Percentiles rank a stretch among this genome's conserved stretches.
These are phyloP conservation scores for Rafetus swinhoei DNA, from an alignment of 2,113 vertebrate species.

Conservation along the genomic window DNA sequence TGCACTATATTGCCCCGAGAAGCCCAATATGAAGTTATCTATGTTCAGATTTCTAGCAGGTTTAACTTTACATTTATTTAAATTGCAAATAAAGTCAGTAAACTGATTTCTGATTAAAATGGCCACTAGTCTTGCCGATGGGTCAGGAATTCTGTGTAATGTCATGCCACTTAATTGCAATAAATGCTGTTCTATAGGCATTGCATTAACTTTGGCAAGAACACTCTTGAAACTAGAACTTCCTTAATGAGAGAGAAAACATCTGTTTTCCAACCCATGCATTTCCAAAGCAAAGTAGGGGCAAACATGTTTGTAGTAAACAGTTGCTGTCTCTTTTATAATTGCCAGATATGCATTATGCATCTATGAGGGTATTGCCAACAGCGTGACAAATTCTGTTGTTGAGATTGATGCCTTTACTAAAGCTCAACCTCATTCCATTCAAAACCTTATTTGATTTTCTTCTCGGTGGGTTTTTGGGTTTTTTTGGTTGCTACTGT, in stretches of 20 bases:
- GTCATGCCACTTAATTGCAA: slow-evolving; percentile 27
- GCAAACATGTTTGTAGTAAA: not conserved
- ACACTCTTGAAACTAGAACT: slow-evolving; percentile 37
- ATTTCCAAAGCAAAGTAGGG: not conserved
- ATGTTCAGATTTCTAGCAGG: not conserved
- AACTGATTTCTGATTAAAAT: slow-evolving; percentile 50
- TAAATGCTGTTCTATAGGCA: not conserved
- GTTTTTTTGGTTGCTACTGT: not conserved
- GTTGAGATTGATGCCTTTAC: slow-evolving; percentile 13
- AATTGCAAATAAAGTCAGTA: slow-evolving; percentile 23
- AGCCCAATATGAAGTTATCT: slow-evolving; percentile 2
- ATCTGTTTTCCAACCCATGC: not conserved
- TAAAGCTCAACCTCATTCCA: not conserved
- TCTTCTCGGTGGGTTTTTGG: not conserved
- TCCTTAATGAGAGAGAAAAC: slow-evolving; percentile 42
- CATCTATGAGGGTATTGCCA: not conserved
- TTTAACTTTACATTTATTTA: not conserved
- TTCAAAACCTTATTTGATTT: not conserved
- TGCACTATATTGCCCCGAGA: not conserved
- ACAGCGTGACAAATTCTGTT: not conserved
- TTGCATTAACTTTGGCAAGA: slow-evolving; percentile 23
- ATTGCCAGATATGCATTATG: not conserved
- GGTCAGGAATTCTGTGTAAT: slow-evolving; percentile 51
- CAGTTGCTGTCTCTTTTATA: not conserved
- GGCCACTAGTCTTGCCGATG: slow-evolving; percentile 19